Evolutionary conservation across 2,888 invertebrate genomes (phyloP), one percentile per base, ranked within the genome.

Genomic region (Ophion slaviceki): DNA sequence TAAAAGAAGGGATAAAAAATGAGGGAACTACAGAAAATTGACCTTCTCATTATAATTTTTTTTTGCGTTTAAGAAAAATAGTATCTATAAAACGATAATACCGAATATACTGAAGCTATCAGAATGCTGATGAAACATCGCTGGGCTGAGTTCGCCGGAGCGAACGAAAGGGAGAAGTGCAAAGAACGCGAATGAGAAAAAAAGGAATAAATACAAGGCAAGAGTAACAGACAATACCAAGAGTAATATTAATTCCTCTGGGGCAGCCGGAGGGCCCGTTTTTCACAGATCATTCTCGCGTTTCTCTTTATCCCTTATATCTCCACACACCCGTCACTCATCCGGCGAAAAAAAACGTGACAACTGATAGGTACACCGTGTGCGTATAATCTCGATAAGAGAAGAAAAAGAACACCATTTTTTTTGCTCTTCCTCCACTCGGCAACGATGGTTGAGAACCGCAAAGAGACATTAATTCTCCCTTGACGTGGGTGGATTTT

Each of bases 401-500:
- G 59, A 57, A 64, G 61, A 75, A 76, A 32, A 67, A 14, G 57
- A 72, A 66, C 45, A 11, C 47, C 68, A n/a, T 36, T 53, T 62
- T 32, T 47, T 66, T 72, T 68, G 24, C 72, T 20, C 53, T 32
- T 76, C 66, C 36, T 76, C 76, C 66, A 32, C 66, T 72, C 71
- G 80, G 61, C 68, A 64, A 76, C 45, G 79, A 57, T 72, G 20
- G 20, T 57, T 59, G 71, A 67, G 47, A 67, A 77, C 53, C 59
- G 32, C 71, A 77, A 57, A 67, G 53, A 78, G 78, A 67, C 78
- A 81, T 86, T 86, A 40, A 86, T 84, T 78, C 76, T 77, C 68
- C 68, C 75, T 80, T 47, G 47, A 61, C 40, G 59, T 47, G 76
- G 71, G 72, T 53, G 66, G 14, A 70, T 84, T 81, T 78, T 70